phyloP scores from a whole-genome alignment of 2,797 vertebrate genomes.

The Poecilia velifera region DNA sequence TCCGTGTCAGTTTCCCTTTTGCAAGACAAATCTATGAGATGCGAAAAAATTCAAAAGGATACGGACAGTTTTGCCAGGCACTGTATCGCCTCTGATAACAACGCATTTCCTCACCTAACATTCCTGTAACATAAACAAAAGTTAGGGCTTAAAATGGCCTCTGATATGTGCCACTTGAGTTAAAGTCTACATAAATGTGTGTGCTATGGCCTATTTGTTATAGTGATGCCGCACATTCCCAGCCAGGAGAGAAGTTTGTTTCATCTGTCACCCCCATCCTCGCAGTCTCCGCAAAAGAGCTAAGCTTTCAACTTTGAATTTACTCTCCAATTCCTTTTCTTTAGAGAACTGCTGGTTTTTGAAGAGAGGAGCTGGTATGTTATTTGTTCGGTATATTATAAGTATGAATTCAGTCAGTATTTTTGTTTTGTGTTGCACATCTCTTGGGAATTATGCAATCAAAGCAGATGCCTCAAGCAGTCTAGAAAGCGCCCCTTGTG shows the following conservation, averaged over 20 bases:
- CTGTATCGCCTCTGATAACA: constrained; percentile 51
- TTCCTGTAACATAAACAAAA: constrained; percentile 46
- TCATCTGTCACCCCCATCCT: constrained; percentile 72
- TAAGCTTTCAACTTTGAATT: constrained; percentile 81
- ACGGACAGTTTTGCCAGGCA: not conserved
- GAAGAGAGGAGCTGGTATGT: constrained; percentile 80
- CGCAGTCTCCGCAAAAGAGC: constrained; percentile 65
- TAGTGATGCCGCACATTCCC: constrained; percentile 67
- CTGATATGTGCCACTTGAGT: constrained; percentile 62
- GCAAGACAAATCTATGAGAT: not conserved
- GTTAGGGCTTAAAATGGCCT: constrained; percentile 49
- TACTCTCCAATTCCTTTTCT: constrained; percentile 81
- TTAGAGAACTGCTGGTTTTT: constrained; percentile 78
- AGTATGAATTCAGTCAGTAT: constrained; percentile 84
- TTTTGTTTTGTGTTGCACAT: constrained; percentile 83
- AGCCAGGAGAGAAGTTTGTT: constrained; percentile 67
- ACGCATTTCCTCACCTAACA: constrained; percentile 56
- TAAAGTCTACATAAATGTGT: constrained; percentile 64
- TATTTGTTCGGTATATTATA: constrained; percentile 84
- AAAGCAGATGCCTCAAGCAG: constrained; percentile 84
- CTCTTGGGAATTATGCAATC: constrained; percentile 83
- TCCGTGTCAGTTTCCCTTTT: not conserved
- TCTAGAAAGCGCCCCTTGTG: constrained; percentile 82
- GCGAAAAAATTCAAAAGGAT: not conserved
- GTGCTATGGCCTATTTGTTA: constrained; percentile 72